Base-by-base conservation (phyloP, 2,113 vertebrate species). In the Ramphastos sulfuratus region DNA sequence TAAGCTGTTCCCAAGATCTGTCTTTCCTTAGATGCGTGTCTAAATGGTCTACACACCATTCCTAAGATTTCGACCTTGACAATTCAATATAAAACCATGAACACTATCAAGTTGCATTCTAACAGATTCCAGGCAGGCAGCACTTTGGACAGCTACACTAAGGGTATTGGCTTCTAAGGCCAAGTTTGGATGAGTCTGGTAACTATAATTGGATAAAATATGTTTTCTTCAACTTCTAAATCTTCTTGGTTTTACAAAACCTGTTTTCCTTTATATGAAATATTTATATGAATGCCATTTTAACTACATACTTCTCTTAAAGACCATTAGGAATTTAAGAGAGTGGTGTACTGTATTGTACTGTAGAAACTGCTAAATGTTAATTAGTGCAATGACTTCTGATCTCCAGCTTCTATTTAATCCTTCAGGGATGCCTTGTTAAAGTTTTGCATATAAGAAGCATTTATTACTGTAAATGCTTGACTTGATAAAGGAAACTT, bases 301-400 rank as follows among this genome's bases (percentile, higher is more conserved):
- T 80, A 82, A 60, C 52, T 28, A 31, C 59, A 12, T 75, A 65
- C 50, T 92, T 92, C 72, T 91, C 56, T 77, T 91, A 89, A 91
- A 94, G 42, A 89, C 50, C 75, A 77, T 92, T 92, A 87, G 78
- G 71, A 94, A 85, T 89, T 92, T 87, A 89, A 70, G 87, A 63
- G 56, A 80, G n/a, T 66, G 54, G 16, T 44, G 37, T 71, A 91
- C 63, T 87, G 37, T 91, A 85, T 92, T 87, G 82, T 94, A 64
- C 91, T 74, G 78, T 74, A 71, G 71, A 91, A 92, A 72, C 55
- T 94, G 64, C 91, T 95, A 96, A 95, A 93, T 95, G 96, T 93
- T 95, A 92, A 95, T 92, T 87, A 94, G 95, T 89, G 91, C 71
- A 83, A 89, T 91, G 72, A 85, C 75, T 93, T 93, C 79, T 80